Conservation (phyloP, 2,797 vertebrate species). For the Clarias fuscus region DNA sequence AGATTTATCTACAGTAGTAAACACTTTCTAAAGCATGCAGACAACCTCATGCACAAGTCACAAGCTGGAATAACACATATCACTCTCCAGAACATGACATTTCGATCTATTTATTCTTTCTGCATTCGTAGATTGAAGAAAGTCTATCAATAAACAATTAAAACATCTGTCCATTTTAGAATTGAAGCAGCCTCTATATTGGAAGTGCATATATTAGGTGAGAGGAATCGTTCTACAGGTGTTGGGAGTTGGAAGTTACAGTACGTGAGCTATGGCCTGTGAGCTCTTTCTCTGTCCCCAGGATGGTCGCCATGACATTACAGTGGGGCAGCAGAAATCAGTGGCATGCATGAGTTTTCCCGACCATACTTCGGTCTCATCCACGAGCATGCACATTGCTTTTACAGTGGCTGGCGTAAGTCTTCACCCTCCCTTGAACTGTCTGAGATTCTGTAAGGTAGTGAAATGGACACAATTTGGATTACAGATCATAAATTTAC, state of each 20-base stretch:
- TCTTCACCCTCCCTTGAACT: neutral
- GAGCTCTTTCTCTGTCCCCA: slow-evolving; percentile 44
- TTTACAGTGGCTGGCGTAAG: slow-evolving; percentile 16
- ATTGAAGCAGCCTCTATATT: neutral
- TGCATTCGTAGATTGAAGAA: slow-evolving; percentile 15
- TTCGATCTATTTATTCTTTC: slow-evolving; percentile 14
- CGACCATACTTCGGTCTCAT: slow-evolving; percentile 53
- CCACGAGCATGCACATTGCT: slow-evolving; percentile 66
- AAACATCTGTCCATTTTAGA: slow-evolving; percentile 13
- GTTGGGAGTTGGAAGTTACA: slow-evolving; percentile 4
- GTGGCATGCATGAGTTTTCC: slow-evolving; percentile 61
- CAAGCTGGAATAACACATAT: slow-evolving; percentile 52
- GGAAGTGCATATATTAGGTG: neutral
- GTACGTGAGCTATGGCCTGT: slow-evolving; percentile 28
- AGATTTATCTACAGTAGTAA: neutral
- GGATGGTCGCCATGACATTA: slow-evolving; percentile 48
- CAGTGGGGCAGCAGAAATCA: slow-evolving; percentile 50
- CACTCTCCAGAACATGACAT: slow-evolving; percentile 33
- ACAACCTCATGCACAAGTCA: slow-evolving; percentile 58
- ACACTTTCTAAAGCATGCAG: slow-evolving; percentile 56
- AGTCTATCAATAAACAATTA: slow-evolving; percentile 17
- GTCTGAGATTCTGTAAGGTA: neutral
- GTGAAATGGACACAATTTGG: neutral
- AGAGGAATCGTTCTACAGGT: slow-evolving; percentile 25
- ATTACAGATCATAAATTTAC: neutral